These are phyloP conservation scores for Luidia sarsii DNA, from an alignment of 53 echinoderm and acorn worm genomes.

Conservation along the genomic window DNA sequence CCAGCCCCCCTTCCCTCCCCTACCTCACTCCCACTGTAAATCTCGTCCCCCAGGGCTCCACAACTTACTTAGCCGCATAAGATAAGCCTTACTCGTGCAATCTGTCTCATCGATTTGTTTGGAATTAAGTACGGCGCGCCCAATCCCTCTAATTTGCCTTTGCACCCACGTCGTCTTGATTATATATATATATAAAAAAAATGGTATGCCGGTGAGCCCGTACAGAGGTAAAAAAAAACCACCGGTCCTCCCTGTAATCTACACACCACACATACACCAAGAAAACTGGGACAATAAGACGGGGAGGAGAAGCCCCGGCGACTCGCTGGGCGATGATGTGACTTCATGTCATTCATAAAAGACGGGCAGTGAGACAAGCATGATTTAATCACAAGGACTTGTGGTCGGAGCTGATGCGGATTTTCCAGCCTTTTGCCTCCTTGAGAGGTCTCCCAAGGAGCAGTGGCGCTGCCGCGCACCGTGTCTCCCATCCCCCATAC, in stretches of 20 bases:
- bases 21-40: constrained; percentile 16
- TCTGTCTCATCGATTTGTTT: constrained; percentile 34
- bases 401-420: constrained; percentile 52
- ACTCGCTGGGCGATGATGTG: constrained; percentile 26
- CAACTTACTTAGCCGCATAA: constrained; percentile 30
- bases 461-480: background rate
- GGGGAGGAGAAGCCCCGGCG: constrained; percentile 8
- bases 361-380: constrained; percentile 52
- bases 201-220: too few species aligned
- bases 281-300: background rate
- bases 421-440: constrained; percentile 46
- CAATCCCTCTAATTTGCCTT: background rate
- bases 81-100: constrained; percentile 33
- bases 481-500: background rate
- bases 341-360: constrained; percentile 51
- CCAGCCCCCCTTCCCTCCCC: too few species aligned
- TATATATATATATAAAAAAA: background rate
- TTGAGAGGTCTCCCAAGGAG: background rate
- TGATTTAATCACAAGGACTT: constrained; percentile 56
- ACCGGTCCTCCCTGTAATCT: too few species aligned
- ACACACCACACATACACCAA: too few species aligned
- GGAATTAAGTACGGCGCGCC: constrained; percentile 13
- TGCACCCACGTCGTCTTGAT: background rate
- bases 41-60: constrained; percentile 8
- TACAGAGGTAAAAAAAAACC: too few species aligned